A percentile compares a stretch with the other conserved stretches of the same genome.
Evolutionary conservation across 2,888 invertebrate genomes (phyloP).

Genomic region (Lithophane socia): DNA sequence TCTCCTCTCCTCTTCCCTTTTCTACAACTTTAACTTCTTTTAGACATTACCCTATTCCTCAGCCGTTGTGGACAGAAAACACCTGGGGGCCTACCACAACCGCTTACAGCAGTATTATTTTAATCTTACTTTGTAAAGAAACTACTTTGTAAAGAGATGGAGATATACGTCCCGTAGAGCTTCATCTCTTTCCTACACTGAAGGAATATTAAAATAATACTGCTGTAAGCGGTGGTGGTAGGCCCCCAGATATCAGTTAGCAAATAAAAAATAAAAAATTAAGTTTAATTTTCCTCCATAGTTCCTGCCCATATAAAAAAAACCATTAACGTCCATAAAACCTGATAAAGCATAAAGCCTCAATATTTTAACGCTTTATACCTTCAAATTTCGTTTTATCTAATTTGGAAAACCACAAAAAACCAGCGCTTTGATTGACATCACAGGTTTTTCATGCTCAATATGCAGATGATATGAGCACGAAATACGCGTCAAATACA

Average conservation of each 20-base stretch:
- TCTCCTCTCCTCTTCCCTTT: neutral
- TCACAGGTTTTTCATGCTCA: slow-evolving; percentile 45
- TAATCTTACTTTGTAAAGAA: no score
- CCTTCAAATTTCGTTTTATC: slow-evolving; percentile 32
- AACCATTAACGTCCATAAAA: slow-evolving; percentile 1
- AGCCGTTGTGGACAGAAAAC: no score
- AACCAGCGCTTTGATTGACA: slow-evolving; percentile 58
- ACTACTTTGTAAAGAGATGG: no score
- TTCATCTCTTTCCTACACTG: no score
- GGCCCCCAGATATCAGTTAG: no score
- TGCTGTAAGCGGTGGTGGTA: no score
- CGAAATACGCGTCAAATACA: slow-evolving; percentile 64
- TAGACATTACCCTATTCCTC: neutral
- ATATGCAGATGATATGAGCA: slow-evolving; percentile 70
- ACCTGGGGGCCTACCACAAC: neutral
- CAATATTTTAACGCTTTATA: slow-evolving; percentile 24
- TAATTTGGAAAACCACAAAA: slow-evolving; percentile 49
- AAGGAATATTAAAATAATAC: no score
- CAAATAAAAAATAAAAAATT: no score
- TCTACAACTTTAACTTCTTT: neutral
- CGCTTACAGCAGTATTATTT: no score
- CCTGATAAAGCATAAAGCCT: slow-evolving; percentile 17
- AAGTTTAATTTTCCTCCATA: neutral
- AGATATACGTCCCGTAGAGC: no score
- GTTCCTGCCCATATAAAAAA: neutral